phyloP scores from a whole-genome alignment of 1,140 invertebrate species.

The Eulimnadia texana region DNA sequence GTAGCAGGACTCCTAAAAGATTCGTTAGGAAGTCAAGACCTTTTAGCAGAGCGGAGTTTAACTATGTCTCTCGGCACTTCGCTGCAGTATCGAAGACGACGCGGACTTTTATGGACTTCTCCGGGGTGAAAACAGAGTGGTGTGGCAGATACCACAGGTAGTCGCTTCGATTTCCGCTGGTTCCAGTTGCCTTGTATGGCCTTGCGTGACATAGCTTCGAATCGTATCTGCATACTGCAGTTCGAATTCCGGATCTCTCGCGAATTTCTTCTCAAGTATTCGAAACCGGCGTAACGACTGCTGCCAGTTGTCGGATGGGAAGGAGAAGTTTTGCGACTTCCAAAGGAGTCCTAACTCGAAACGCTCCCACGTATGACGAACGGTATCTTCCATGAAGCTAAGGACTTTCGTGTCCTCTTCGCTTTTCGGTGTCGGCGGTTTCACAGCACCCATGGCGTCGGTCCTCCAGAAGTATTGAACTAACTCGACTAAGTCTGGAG shows the following conservation, averaged over 20 bases:
- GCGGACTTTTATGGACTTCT: conserved; percentile 22
- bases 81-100: conserved; percentile 29
- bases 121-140: conserved; percentile 25
- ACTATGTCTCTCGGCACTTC: conserved; percentile 10
- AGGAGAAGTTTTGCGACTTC: not conserved
- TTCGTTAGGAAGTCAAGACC: conserved; percentile 14
- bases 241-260: not conserved
- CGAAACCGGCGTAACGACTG: not conserved
- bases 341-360: conserved; percentile 15
- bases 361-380: conserved; percentile 6
- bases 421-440: not conserved
- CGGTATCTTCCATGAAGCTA: conserved; percentile 9
- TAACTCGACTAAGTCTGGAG: not conserved
- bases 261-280: not conserved
- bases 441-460: not conserved
- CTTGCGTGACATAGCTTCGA: conserved; percentile 6
- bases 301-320: conserved; percentile 5
- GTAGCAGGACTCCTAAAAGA: conserved; percentile 8
- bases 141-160: conserved; percentile 31
- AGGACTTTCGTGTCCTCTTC: not conserved
- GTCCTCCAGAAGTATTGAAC: not conserved
- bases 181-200: not conserved
- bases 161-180: not conserved
- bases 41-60: conserved; percentile 14
- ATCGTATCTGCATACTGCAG: not conserved